Evolutionary conservation across 1,140 invertebrate genomes (phyloP).

Genomic region (Riptortus pedestris): DNA sequence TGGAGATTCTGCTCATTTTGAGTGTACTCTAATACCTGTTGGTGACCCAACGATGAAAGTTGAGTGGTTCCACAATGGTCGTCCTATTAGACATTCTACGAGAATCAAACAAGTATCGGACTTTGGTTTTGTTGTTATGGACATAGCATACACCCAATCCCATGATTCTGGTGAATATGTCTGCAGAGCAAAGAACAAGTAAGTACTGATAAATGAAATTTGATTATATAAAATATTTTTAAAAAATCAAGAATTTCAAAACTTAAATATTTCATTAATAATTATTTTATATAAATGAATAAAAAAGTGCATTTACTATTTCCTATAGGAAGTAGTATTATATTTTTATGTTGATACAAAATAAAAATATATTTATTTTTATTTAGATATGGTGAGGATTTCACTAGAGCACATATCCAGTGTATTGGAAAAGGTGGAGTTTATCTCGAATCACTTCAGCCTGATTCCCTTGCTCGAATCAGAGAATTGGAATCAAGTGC

Average conservation of each 20-base stretch:
- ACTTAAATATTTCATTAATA: too few relatives aligned
- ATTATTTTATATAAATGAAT: too few relatives aligned
- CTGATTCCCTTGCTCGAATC: constrained; percentile 82
- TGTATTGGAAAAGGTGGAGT: constrained; percentile 79
- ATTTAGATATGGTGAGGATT: constrained; percentile 69
- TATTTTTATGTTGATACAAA: too few relatives aligned
- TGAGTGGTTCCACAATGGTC: constrained; percentile 91
- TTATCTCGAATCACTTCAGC: constrained; percentile 86
- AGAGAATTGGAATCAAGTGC: constrained; percentile 63
- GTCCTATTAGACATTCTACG: constrained; percentile 74
- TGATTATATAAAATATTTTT: background rate
- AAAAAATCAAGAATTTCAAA: too few relatives aligned
- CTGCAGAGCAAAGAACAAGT: constrained; percentile 76
- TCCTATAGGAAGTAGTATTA: too few relatives aligned
- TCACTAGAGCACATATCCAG: constrained; percentile 67
- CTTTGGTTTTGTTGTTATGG: constrained; percentile 91
- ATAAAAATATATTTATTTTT: too few relatives aligned
- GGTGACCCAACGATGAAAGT: constrained; percentile 87
- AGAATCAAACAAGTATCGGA: constrained; percentile 90
- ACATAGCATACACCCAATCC: constrained; percentile 86
- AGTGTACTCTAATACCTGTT: constrained; percentile 83
- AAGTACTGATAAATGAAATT: constrained; percentile 33
- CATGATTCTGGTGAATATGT: constrained; percentile 90
- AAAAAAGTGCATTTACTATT: too few relatives aligned
- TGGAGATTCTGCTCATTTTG: constrained; percentile 84